Evolutionary conservation across 2,888 invertebrate species (phyloP), one percentile per base, ranked within the genome.

Genomic region (Aplocera efformata): DNA sequence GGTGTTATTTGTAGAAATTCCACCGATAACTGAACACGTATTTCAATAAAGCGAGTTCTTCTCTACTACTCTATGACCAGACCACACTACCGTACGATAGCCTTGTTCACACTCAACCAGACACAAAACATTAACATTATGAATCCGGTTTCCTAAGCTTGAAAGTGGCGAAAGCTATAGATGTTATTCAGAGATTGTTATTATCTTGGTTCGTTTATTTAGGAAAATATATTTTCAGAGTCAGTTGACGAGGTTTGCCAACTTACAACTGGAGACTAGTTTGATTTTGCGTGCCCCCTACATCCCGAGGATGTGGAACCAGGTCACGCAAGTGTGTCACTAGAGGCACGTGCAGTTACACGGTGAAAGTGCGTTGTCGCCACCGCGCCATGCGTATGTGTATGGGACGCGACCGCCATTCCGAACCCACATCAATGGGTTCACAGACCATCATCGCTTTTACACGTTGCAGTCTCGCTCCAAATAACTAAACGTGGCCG

Each of bases 1-100:
- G 78, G 78, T 82, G 83, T 72, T 72, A 64, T 77, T 79, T 72
- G 72, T 73, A 71, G 67, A 74, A 79, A 80, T 79, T 73, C 72
- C 69, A 58, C 45, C 63, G 58, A 73, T 67, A 70, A 68, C 63
- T 60, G 53, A 63, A 67, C 59, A 60, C 57, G 50, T 60, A 50
- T 53, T 53, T 50, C 53, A 53, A 54, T 58, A 56, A 52, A 43
- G 13, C 32, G 42, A 44, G 34, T 32, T 47, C 35, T 32, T 48
- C 17, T 26, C 22, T 39, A 37, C 36, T 29, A 7, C 8, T 25
- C 30, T 22, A 6, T n/a, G 9, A n/a, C n/a, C n/a, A 21, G 31
- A 31, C 25, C 11, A 30, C 37, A 38, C 7, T 38, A 33, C 29
- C 32, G 28, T 32, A 28, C 28, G n/a, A 20, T 24, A 13, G 13